phyloP scores from a whole-genome alignment of 2,113 vertebrate genomes.

The Psettodes erumei region DNA sequence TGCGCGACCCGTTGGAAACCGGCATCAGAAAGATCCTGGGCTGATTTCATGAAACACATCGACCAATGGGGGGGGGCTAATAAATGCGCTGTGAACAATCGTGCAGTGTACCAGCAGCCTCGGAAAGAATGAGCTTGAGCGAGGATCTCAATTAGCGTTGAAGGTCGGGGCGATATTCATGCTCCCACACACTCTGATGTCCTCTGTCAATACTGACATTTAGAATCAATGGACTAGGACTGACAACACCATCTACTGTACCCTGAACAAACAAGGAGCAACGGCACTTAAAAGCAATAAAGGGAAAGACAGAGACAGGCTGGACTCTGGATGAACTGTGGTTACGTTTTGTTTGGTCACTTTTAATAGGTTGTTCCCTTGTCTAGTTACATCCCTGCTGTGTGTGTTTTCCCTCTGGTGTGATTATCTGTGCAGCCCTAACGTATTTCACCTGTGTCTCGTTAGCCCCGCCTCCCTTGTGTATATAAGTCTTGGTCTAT shows the following conservation, averaged over 20 bases:
- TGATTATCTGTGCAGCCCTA: no score
- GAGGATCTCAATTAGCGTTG: slow-evolving; percentile 50
- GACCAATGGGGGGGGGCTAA: slow-evolving; percentile 19
- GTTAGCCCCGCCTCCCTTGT: no score
- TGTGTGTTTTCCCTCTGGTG: no score
- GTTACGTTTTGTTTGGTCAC: no score
- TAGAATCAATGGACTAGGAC: slow-evolving; percentile 43
- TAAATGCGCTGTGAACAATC: slow-evolving; percentile 28
- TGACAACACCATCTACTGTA: slow-evolving; percentile 34
- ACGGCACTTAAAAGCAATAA: not conserved
- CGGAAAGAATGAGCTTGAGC: slow-evolving; percentile 23
- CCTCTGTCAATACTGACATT: slow-evolving; percentile 61
- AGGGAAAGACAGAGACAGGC: not conserved
- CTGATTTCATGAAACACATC: not conserved
- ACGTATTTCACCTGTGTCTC: no score
- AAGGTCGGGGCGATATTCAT: slow-evolving; percentile 42
- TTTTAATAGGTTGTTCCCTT: no score
- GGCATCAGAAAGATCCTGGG: slow-evolving; percentile 40
- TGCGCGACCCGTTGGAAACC: slow-evolving; percentile 30
- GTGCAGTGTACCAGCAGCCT: slow-evolving; percentile 7
- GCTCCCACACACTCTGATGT: slow-evolving; percentile 26
- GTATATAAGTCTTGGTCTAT: no score
- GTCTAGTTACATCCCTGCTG: no score
- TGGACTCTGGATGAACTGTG: no score
- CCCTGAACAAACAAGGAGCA: slow-evolving; percentile 15